These are phyloP conservation scores for Monarcha castaneiventris DNA, from an alignment of 2,113 vertebrate species.

Conservation along the genomic window DNA sequence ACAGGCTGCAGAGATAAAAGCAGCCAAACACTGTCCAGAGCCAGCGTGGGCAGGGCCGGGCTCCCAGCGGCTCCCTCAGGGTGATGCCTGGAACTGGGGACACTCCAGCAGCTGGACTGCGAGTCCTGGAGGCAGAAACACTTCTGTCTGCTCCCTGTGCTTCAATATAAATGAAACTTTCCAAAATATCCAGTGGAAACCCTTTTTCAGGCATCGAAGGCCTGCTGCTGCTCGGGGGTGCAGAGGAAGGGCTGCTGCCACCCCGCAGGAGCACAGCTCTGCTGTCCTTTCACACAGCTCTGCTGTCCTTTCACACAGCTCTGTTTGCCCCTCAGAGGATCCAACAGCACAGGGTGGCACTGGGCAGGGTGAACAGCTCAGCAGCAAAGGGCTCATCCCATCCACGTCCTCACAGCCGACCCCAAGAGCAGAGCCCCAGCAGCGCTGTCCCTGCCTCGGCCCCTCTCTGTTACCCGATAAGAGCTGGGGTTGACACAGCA, in stretches of 20 bases:
- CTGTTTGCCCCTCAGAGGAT: neutral
- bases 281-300: neutral
- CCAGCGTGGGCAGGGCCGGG: neutral
- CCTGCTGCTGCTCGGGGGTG: neutral
- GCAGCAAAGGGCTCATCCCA: neutral
- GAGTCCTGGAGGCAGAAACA: neutral
- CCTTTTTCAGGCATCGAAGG: neutral
- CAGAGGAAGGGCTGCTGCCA: neutral
- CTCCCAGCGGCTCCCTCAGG: neutral
- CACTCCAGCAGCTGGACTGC: neutral
- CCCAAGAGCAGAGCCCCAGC: neutral
- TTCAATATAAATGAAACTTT: accelerated
- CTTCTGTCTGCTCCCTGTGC: neutral
- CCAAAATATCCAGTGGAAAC: neutral
- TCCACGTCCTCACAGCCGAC: neutral
- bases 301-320: neutral
- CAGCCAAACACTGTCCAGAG: slow-evolving; percentile 57
- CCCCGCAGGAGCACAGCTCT: neutral
- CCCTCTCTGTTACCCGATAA: neutral
- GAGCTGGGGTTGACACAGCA: neutral
- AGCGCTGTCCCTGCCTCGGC: neutral
- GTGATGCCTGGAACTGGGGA: neutral
- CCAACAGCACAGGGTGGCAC: neutral
- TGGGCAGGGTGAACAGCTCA: neutral
- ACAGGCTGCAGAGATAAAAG: slow-evolving; percentile 37